phyloP scores from a whole-genome alignment of 1,140 invertebrate genomes.

The Drosophila ambigua region DNA sequence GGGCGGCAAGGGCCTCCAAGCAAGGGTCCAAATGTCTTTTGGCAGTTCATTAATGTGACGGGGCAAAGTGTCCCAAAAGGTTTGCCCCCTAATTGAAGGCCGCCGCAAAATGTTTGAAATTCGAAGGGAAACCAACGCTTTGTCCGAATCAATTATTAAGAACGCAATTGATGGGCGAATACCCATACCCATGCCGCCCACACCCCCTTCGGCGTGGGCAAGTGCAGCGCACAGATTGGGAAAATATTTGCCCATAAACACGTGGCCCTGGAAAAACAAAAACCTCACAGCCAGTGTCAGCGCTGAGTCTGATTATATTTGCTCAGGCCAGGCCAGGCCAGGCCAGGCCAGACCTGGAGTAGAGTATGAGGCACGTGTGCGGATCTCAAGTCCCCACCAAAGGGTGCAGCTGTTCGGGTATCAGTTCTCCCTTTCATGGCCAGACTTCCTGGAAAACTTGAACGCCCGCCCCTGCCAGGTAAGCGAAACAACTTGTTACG shows the following conservation, averaged over 20 bases:
- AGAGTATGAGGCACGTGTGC: slow-evolving; percentile 36
- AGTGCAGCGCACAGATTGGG: slow-evolving; percentile 23
- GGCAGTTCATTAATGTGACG: slow-evolving; percentile 36
- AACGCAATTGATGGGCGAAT: slow-evolving; percentile 6
- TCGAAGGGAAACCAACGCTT: slow-evolving; percentile 14
- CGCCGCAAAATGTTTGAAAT: slow-evolving; percentile 8
- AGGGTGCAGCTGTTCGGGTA: neutral
- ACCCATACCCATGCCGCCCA: neutral
- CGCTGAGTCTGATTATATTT: slow-evolving; percentile 50
- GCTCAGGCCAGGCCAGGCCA: slow-evolving; percentile 17
- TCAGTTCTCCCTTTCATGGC: neutral
- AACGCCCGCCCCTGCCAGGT: too few species aligned
- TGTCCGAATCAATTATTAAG: slow-evolving; percentile 49
- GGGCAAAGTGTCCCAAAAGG: slow-evolving; percentile 13
- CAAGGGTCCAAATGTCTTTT: slow-evolving; percentile 3
- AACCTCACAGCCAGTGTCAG: neutral
- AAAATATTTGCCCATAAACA: slow-evolving; percentile 56
- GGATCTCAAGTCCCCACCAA: neutral
- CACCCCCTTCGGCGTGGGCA: slow-evolving; percentile 2
- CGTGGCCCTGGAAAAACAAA: slow-evolving; percentile 41
- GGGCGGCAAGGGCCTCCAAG: slow-evolving; percentile 1
- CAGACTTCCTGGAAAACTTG: neutral
- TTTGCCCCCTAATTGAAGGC: slow-evolving; percentile 28
- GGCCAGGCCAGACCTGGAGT: neutral
- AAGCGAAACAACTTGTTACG: slow-evolving; percentile 13